Evolutionary conservation across 2,113 vertebrate genomes (phyloP).

Genomic region (Corvus cornix): DNA sequence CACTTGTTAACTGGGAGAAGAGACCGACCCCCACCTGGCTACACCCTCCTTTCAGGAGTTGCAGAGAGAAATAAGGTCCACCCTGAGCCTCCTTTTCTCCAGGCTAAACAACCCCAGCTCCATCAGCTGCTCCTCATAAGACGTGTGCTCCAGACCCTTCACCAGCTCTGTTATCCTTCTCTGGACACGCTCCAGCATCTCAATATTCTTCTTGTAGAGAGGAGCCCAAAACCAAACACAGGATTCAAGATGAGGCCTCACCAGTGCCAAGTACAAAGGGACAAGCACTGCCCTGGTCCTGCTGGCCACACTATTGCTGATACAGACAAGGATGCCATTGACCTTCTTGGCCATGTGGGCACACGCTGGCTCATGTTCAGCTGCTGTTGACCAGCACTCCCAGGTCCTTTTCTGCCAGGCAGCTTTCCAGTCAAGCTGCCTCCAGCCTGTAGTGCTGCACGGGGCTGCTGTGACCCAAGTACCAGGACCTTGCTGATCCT

Average conservation of each 20-base stretch:
- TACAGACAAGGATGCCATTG: background rate
- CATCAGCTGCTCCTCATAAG: background rate
- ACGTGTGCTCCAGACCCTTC: background rate
- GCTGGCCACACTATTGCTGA: background rate
- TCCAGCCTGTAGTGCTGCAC: accelerated
- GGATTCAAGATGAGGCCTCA: background rate
- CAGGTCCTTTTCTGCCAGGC: background rate
- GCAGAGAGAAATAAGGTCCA: background rate
- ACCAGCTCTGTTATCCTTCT: background rate
- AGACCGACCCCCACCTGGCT: background rate
- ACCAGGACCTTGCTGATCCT: background rate
- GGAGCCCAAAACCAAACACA: background rate
- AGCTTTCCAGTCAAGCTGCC: background rate
- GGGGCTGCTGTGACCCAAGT: background rate
- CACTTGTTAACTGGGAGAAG: background rate
- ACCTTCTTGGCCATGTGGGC: background rate
- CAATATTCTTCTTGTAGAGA: background rate
- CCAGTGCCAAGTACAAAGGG: background rate
- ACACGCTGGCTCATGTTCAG: background rate
- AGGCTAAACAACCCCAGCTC: background rate
- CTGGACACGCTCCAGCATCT: accelerated
- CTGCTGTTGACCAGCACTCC: background rate
- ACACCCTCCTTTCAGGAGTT: background rate
- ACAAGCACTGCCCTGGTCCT: background rate
- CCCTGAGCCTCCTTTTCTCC: background rate